Percentiles rank a stretch among this genome's conserved stretches.
Evolutionary conservation across 2,888 invertebrate genomes (phyloP).

Genomic region (Caenorhabditis angaria): DNA sequence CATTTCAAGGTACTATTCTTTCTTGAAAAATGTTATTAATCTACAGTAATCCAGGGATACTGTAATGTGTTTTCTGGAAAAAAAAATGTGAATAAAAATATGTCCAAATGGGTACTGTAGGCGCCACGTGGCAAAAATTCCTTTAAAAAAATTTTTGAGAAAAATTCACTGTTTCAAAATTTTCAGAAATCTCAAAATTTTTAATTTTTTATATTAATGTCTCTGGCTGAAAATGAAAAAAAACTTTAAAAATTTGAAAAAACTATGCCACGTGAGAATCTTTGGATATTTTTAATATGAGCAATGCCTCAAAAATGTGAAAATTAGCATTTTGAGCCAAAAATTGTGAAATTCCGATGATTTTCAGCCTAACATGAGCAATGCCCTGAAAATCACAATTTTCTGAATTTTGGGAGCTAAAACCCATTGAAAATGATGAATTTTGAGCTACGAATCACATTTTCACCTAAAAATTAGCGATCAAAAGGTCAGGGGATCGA

Average conservation of each 20-base stretch:
- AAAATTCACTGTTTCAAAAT: too few species aligned
- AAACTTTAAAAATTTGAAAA: background rate
- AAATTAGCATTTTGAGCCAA: background rate
- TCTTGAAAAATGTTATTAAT: conserved; percentile 3
- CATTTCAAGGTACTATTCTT: too few species aligned
- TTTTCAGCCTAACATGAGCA: too few species aligned
- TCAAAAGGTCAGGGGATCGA: too few species aligned
- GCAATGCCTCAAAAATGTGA: background rate
- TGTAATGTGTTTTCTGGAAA: background rate
- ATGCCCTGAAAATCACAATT: too few species aligned
- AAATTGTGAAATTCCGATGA: too few species aligned
- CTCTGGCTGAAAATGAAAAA: background rate
- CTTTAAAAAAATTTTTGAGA: conserved; percentile 7
- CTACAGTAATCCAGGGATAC: background rate
- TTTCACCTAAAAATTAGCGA: too few species aligned
- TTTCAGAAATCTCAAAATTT: background rate
- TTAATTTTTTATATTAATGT: background rate
- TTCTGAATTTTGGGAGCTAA: background rate
- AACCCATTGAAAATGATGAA: background rate
- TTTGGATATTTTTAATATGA: background rate
- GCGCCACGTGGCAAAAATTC: background rate
- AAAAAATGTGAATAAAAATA: conserved; percentile 8
- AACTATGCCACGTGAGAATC: background rate
- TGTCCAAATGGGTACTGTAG: background rate
- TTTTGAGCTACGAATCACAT: too few species aligned